Base-by-base conservation (phyloP, 2,797 vertebrate genomes). In the Pyrrhura leucotis region DNA sequence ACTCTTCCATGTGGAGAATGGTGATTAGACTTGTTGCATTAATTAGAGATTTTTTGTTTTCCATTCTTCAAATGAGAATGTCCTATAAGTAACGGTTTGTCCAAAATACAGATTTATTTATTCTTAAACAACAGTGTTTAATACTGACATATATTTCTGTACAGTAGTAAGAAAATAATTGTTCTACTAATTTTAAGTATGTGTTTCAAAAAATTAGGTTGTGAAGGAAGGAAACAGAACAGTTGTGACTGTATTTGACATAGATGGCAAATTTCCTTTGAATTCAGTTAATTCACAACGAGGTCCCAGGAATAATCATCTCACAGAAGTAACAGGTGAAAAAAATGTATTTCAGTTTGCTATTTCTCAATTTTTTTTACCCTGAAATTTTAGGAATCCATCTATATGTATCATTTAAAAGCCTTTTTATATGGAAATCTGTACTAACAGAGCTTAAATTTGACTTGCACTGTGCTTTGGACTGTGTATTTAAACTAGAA, bases 21-120 rank as follows among this genome's bases (percentile, higher is more conserved):
- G 98, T 98, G 98, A 99, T 99, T 99, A 98, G 98, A 97, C 98
- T 98, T 98, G 97, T 98, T 98, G 98, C 97, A 98, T 98, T 99
- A 98, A 99, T 98, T 99, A 98, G 98, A 97, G 97, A 97, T 98
- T 98, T 98, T 98, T 97, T 98, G 98, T 98, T 98, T 98, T 97
- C 94, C 95, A 97, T 97, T 98, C 96, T 98, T 98, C 94, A 98
- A 98, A 98, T 98, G 97, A 98, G 96, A 96, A 94, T 96, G 96
- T 96, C 92, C 97, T 97, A 44, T 96, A 97, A 97, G 94, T 89
- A 97, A 95, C 16, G 40, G 88, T 97, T 97, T 96, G 96, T 97
- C 97, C 94, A 96, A 98, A 98, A 96, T 92, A 62, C 90, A 87
- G 93, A 97, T 98, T 96, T 97, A 97, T 97, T 96, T 67, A 73